phyloP scores from a whole-genome alignment of 2,888 invertebrate species.

The Gasteruption jaculator region DNA sequence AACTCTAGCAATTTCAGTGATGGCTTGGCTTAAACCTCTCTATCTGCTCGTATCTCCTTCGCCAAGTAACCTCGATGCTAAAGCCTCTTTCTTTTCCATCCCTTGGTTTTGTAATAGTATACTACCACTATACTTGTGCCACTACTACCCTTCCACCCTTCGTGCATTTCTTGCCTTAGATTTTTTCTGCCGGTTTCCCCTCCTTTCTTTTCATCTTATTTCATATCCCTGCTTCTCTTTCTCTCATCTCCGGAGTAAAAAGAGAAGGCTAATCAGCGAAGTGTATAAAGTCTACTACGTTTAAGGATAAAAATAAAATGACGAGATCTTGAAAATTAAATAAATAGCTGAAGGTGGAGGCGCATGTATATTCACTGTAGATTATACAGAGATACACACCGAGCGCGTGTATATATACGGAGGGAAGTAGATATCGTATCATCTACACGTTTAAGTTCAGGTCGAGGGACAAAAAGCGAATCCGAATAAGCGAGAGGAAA shows the following conservation, averaged over 20 bases:
- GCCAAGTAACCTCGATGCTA: too few relatives aligned
- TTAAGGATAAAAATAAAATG: conserved; percentile 38
- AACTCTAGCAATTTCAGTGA: conserved; percentile 46
- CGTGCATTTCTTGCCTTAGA: conserved; percentile 13
- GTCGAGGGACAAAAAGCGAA: too few relatives aligned
- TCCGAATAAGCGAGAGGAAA: conserved; percentile 54
- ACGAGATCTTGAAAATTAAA: conserved; percentile 37
- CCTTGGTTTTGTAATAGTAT: too few relatives aligned
- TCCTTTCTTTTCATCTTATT: conserved; percentile 7
- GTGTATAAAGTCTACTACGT: conserved; percentile 41
- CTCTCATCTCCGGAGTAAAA: conserved; percentile 7
- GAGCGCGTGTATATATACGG: too few relatives aligned
- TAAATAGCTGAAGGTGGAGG: too few relatives aligned
- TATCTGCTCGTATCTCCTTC: too few relatives aligned
- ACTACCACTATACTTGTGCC: too few relatives aligned
- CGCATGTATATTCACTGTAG: too few relatives aligned
- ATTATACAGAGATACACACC: too few relatives aligned
- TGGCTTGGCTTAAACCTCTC: conserved; percentile 43
- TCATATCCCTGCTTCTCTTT: conserved; percentile 16
- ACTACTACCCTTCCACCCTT: conserved; percentile 16
- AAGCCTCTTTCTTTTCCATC: too few relatives aligned
- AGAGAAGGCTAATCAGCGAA: conserved; percentile 39
- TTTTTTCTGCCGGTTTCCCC: conserved; percentile 16
- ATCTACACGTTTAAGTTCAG: too few relatives aligned
- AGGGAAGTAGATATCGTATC: too few relatives aligned